These are phyloP conservation scores for western clawed frog (Xenopus tropicalis) DNA, from an alignment of 2,113 vertebrate species.

Conservation along the genomic window DNA sequence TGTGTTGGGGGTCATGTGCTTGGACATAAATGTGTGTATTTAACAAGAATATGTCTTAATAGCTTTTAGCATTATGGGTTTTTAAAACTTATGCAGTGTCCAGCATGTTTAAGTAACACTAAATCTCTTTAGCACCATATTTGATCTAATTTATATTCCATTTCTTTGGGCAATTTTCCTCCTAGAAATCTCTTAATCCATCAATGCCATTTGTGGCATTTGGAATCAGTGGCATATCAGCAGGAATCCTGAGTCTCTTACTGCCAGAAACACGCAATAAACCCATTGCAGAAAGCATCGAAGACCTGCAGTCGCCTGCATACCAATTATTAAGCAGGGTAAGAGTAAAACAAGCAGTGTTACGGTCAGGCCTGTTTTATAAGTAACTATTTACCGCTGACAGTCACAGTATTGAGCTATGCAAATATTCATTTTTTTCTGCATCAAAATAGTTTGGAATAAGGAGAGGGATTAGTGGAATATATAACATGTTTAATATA, in stretches of 20 bases:
- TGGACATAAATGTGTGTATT: too few relatives aligned
- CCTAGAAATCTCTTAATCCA: conserved; percentile 67
- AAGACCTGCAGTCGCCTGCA: conserved; percentile 62
- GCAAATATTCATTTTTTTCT: too few relatives aligned
- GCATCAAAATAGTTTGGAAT: too few relatives aligned
- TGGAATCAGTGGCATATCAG: conserved; percentile 75
- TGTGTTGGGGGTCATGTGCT: not conserved
- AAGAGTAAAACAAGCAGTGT: conserved; percentile 25
- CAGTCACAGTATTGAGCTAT: too few relatives aligned
- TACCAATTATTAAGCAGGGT: conserved; percentile 50
- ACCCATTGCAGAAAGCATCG: conserved; percentile 68
- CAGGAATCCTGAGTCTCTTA: conserved; percentile 71
- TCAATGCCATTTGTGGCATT: conserved; percentile 79
- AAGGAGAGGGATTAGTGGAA: too few relatives aligned
- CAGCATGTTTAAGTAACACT: conserved; percentile 30
- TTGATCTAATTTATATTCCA: conserved; percentile 39
- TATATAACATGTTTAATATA: too few relatives aligned
- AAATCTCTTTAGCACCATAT: conserved; percentile 21
- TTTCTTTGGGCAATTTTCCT: conserved; percentile 37
- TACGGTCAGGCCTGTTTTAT: conserved; percentile 10
- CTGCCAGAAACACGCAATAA: conserved; percentile 81
- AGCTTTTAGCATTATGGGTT: conserved; percentile 4
- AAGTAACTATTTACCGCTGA: not conserved
- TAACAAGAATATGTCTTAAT: not conserved
- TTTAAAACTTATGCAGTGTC: conserved; percentile 7